Conservation (phyloP, 2,888 invertebrate species). For the Tenthredo mesomela region DNA sequence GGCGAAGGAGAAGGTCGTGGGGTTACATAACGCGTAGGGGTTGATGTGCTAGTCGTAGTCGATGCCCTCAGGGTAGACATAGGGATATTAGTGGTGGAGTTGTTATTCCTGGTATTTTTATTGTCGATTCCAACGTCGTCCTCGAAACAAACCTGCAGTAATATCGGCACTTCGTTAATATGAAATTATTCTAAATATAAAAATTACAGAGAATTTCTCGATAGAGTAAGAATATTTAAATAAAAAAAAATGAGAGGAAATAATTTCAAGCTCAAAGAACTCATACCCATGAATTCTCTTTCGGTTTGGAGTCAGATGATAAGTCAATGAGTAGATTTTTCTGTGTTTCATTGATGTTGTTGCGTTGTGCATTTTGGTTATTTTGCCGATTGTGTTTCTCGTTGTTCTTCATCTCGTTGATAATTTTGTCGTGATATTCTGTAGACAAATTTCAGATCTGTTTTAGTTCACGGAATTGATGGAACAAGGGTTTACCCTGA, state of each 20-base stretch:
- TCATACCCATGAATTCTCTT: constrained; percentile 72
- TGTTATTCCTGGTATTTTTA: constrained; percentile 54
- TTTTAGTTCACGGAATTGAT: background rate
- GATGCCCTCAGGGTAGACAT: constrained; percentile 70
- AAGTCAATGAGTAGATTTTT: constrained; percentile 75
- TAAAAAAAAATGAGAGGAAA: background rate
- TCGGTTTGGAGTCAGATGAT: constrained; percentile 68
- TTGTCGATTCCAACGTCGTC: constrained; percentile 64
- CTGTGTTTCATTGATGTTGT: constrained; percentile 62
- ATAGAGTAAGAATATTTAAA: background rate
- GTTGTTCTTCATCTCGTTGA: constrained; percentile 48
- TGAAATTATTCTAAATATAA: background rate
- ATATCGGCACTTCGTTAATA: background rate
- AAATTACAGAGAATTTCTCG: background rate
- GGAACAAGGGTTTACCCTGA: background rate
- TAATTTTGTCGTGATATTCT: constrained; percentile 57
- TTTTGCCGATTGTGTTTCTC: constrained; percentile 40
- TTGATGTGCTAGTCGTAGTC: constrained; percentile 60
- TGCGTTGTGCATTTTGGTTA: constrained; percentile 58
- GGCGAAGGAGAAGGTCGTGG: constrained; percentile 67
- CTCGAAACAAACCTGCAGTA: constrained; percentile 72
- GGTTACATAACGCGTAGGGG: constrained; percentile 67
- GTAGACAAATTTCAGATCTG: background rate
- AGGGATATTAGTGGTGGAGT: constrained; percentile 65
- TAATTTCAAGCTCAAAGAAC: background rate